Evolutionary conservation across 2,797 vertebrate species (phyloP).

Genomic region (Tragopan temminckii): DNA sequence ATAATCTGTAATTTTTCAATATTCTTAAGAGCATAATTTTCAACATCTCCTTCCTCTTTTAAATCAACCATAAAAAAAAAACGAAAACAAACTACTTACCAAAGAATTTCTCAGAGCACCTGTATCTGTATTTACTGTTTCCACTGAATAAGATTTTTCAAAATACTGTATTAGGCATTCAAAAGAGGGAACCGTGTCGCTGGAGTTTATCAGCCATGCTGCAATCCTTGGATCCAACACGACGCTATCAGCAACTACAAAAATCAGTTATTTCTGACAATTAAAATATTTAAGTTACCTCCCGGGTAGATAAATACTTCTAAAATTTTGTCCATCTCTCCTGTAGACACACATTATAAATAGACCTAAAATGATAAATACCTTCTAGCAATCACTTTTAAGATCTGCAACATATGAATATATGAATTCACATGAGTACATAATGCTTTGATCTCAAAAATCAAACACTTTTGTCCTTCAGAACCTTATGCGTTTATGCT

Average conservation of each 20-base stretch:
- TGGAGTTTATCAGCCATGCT: constrained; percentile 91
- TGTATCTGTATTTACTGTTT: background rate
- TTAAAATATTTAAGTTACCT: background rate
- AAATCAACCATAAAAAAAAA: background rate
- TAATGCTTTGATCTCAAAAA: background rate
- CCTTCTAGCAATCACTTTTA: background rate
- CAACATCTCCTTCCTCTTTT: background rate
- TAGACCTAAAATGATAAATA: background rate
- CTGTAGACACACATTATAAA: background rate
- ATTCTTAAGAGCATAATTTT: background rate
- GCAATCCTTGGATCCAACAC: constrained; percentile 92
- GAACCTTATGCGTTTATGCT: background rate
- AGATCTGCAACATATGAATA: background rate
- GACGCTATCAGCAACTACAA: constrained; percentile 83
- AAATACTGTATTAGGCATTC: constrained; percentile 85
- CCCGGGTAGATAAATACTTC: background rate
- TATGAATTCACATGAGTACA: background rate
- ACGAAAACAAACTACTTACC: constrained; percentile 68
- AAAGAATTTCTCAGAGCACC: constrained; percentile 10
- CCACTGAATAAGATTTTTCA: constrained; percentile 36
- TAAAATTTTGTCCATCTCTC: background rate
- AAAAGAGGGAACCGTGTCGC: constrained; percentile 85
- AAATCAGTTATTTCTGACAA: constrained; percentile 16
- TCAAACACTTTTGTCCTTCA: background rate
- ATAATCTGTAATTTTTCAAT: background rate